phyloP scores from a whole-genome alignment of 1,140 invertebrate genomes.

The Macrosteles quadrilineatus region DNA sequence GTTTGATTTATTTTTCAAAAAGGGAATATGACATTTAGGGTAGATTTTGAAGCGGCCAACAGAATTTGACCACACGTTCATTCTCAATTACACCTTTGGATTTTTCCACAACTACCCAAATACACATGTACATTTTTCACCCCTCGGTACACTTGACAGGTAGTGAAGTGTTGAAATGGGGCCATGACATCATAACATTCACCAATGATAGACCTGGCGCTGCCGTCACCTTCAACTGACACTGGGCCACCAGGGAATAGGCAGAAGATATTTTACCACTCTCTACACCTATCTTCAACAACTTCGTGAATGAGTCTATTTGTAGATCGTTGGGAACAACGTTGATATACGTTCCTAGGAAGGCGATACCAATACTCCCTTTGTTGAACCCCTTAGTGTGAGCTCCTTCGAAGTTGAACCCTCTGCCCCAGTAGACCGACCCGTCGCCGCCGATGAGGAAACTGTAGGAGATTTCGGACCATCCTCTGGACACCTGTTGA shows the following conservation, averaged over 20 bases:
- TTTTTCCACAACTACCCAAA: too few relatives aligned
- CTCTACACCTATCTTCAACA: constrained; percentile 51
- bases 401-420: constrained; percentile 59
- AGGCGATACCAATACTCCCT: constrained; percentile 64
- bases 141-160: not conserved
- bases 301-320: constrained; percentile 7
- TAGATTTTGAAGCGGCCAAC: too few relatives aligned
- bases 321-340: constrained; percentile 46
- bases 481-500: not conserved
- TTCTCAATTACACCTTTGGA: too few relatives aligned
- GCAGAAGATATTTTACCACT: constrained; percentile 53
- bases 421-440: constrained; percentile 64
- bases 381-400: constrained; percentile 63
- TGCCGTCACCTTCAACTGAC: constrained; percentile 65
- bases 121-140: too few relatives aligned
- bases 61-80: too few relatives aligned
- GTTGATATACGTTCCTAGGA: constrained; percentile 65
- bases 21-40: too few relatives aligned
- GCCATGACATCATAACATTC: constrained; percentile 63
- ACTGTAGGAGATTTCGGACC: constrained; percentile 53
- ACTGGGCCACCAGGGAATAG: constrained; percentile 68
- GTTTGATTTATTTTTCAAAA: too few relatives aligned
- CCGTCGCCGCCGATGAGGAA: constrained; percentile 65
- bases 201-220: constrained; percentile 68
- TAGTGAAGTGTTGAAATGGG: constrained; percentile 52